phyloP scores from a whole-genome alignment of 2,113 vertebrate species.

The Asarcornis scutulata region DNA sequence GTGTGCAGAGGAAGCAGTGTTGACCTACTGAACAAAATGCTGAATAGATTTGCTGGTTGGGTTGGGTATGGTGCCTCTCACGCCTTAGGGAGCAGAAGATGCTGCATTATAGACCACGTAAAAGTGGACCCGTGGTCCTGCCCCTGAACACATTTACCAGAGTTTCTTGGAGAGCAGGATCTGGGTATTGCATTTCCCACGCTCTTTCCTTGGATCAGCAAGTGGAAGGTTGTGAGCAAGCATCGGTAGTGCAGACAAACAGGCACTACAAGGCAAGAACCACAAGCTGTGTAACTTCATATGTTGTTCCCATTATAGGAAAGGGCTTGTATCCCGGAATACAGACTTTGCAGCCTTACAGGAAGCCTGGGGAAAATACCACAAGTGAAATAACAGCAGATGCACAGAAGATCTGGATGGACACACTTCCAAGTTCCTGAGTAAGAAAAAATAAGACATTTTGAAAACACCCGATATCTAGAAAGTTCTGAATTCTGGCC shows the following conservation, averaged over 20 bases:
- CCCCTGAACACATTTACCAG: not conserved
- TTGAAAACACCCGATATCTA: not conserved
- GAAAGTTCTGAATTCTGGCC: not conserved
- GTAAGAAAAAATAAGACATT: not conserved
- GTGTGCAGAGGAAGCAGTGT: too few relatives aligned
- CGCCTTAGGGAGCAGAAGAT: not conserved
- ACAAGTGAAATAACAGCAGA: not conserved
- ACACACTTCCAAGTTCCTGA: not conserved
- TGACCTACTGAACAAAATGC: not conserved
- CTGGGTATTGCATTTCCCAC: not conserved
- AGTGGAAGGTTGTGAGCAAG: not conserved
- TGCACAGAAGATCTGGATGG: not conserved
- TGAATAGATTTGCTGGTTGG: accelerated
- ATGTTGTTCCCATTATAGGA: not conserved
- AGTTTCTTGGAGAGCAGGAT: accelerated
- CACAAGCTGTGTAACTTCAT: not conserved
- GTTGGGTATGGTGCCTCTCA: accelerated
- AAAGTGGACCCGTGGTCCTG: accelerated
- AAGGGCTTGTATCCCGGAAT: not conserved
- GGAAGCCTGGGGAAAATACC: not conserved
- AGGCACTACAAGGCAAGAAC: not conserved
- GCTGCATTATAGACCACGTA: accelerated
- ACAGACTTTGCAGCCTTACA: not conserved
- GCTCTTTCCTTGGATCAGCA: not conserved
- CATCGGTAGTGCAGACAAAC: not conserved